Percentiles rank a stretch among this genome's conserved stretches.
phyloP scores from a whole-genome alignment of 2,113 vertebrate species.

The Chaetura pelagica region DNA sequence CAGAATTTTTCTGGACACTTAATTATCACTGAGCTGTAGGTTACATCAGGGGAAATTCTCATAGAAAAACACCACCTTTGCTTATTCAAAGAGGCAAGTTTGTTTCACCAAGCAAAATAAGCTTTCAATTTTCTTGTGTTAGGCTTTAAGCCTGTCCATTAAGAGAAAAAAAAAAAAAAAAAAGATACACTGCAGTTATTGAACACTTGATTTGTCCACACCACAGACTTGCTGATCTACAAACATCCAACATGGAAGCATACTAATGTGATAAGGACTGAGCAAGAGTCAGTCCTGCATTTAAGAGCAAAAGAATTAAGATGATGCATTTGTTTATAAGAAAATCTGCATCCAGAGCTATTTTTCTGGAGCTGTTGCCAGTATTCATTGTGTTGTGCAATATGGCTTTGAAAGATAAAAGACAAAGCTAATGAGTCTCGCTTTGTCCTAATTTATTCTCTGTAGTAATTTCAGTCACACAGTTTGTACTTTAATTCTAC shows the following conservation, averaged over 20 bases:
- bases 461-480: background rate
- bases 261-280: background rate
- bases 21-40: slow-evolving; percentile 32
- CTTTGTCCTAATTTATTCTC: background rate
- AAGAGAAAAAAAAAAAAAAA: background rate
- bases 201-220: background rate
- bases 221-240: background rate
- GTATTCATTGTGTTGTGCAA: background rate
- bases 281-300: background rate
- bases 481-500: background rate
- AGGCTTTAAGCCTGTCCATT: background rate
- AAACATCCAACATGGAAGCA: background rate
- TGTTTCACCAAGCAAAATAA: background rate
- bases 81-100: background rate
- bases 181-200: background rate
- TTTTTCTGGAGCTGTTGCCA: background rate
- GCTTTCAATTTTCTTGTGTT: background rate
- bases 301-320: background rate
- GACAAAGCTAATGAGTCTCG: background rate
- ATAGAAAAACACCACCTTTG: background rate
- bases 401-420: background rate
- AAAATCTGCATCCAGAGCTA: background rate
- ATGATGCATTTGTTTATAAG: background rate
- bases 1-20: background rate
- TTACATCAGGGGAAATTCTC: background rate